Conservation (phyloP, 2,113 vertebrate species). For the Chaetorhynchus papuensis region DNA sequence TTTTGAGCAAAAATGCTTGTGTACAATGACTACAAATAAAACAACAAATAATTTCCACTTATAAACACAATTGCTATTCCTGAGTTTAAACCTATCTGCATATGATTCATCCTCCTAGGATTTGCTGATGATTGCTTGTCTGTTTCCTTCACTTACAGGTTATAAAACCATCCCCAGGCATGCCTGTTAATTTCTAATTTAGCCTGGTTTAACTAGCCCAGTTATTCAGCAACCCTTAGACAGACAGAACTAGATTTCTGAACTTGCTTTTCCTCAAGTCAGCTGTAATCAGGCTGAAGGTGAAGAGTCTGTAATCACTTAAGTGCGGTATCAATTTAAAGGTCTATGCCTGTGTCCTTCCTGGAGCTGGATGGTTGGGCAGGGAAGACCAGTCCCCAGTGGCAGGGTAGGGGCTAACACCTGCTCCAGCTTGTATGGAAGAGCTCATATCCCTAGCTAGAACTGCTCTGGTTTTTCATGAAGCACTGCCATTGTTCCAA, state of each 20-base stretch:
- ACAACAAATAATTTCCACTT: background rate
- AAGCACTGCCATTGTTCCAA: background rate
- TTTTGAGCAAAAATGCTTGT: background rate
- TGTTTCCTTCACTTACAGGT: background rate
- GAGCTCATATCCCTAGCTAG: background rate
- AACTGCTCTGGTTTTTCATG: background rate
- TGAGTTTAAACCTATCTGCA: background rate
- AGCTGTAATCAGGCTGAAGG: background rate
- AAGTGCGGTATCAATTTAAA: background rate
- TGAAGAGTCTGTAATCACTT: background rate
- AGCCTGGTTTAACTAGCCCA: background rate
- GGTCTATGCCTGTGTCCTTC: background rate
- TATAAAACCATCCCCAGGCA: background rate
- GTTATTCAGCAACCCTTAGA: background rate
- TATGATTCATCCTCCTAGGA: background rate
- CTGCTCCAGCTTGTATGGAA: background rate
- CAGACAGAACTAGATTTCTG: slow-evolving; percentile 6
- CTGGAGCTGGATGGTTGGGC: background rate
- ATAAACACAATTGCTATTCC: background rate
- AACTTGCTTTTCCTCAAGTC: background rate
- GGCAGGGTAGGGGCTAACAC: background rate
- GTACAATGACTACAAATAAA: background rate
- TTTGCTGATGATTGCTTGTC: background rate
- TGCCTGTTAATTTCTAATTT: slow-evolving; percentile 1
- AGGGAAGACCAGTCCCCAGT: background rate